phyloP scores from a whole-genome alignment of 2,797 vertebrate species.

The Parotocinclus haroldoi region DNA sequence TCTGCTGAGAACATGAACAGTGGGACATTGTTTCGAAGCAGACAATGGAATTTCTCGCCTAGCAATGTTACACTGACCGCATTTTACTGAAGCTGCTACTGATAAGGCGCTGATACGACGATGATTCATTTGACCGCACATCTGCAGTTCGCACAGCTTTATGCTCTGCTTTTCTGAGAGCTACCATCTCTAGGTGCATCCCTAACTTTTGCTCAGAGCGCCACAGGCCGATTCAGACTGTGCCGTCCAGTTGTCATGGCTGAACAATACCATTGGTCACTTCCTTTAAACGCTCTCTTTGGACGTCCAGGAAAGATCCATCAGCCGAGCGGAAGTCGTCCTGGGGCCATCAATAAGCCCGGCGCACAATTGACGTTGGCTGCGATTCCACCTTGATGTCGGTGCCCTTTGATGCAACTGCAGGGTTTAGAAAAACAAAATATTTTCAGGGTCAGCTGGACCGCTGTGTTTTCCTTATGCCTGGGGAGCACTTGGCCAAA shows the following conservation, averaged over 20 bases:
- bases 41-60: constrained; percentile 29
- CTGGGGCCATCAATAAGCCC: constrained; percentile 44
- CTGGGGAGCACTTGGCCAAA: constrained; percentile 77
- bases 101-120: constrained; percentile 32
- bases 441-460: constrained; percentile 72
- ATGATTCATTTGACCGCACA: constrained; percentile 45
- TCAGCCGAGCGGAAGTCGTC: constrained; percentile 41
- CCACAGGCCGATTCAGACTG: constrained; percentile 42
- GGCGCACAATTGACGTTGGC: constrained; percentile 37
- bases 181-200: too few relatives aligned
- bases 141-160: constrained; percentile 37
- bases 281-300: constrained; percentile 43
- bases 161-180: neutral
- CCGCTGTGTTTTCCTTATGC: constrained; percentile 69
- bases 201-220: neutral
- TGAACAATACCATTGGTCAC: constrained; percentile 50
- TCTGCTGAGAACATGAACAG: constrained; percentile 31
- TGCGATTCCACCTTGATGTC: constrained; percentile 49
- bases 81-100: constrained; percentile 34
- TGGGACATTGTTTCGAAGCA: constrained; percentile 45
- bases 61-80: constrained; percentile 40
- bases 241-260: constrained; percentile 41
- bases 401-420: constrained; percentile 48
- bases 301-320: constrained; percentile 39
- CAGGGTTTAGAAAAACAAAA: constrained; percentile 51